These are phyloP conservation scores for Abscondita cerata DNA, from an alignment of 2,888 invertebrate species.

Conservation along the genomic window DNA sequence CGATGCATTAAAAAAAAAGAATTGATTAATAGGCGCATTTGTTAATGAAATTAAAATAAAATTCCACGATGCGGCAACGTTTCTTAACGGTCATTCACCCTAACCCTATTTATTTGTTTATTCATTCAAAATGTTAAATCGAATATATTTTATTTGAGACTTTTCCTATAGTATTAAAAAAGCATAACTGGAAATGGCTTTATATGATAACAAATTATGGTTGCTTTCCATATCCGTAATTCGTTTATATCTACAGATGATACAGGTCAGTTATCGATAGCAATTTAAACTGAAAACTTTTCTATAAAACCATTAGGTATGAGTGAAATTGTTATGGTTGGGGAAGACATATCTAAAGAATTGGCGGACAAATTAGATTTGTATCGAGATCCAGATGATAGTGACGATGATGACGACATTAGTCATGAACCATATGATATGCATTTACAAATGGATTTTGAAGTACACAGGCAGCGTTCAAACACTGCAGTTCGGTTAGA, in stretches of 20 bases:
- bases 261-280: constrained; percentile 61
- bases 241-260: constrained; percentile 96
- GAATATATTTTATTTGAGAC: too few species aligned
- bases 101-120: too few species aligned
- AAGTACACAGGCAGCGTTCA: constrained; percentile 74
- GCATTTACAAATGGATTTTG: constrained; percentile 71
- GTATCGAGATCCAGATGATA: constrained; percentile 81
- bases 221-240: constrained; percentile 91
- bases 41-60: too few species aligned
- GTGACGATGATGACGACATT: constrained; percentile 79
- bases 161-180: too few species aligned
- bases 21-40: too few species aligned
- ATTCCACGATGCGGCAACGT: too few species aligned
- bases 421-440: constrained; percentile 79
- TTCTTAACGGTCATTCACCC: too few species aligned
- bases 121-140: too few species aligned
- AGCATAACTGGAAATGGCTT: constrained; percentile 76
- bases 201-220: constrained; percentile 94
- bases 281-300: constrained; percentile 8
- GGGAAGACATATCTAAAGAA: constrained; percentile 78
- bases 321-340: constrained; percentile 90
- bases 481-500: constrained; percentile 90
- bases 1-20: too few species aligned
- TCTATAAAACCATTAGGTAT: constrained; percentile 64
- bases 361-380: constrained; percentile 63